These are phyloP conservation scores for Leucoma salicis DNA, from an alignment of 2,888 invertebrate species.

Conservation along the genomic window DNA sequence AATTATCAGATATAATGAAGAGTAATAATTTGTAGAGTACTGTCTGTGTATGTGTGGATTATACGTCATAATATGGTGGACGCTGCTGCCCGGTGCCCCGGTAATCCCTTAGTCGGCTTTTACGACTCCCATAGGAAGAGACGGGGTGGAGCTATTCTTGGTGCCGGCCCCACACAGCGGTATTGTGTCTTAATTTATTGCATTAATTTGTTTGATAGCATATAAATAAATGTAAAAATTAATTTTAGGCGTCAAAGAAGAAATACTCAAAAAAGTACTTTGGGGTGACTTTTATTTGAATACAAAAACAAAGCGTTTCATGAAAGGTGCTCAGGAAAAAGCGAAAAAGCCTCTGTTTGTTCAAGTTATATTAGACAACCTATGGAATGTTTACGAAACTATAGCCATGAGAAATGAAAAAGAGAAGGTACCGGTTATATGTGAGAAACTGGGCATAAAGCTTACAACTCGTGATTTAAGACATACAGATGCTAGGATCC, in stretches of 20 bases:
- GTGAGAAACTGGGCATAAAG: slow-evolving; percentile 89
- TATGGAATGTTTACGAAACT: slow-evolving; percentile 95
- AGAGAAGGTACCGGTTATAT: slow-evolving; percentile 86
- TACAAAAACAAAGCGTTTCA: slow-evolving; percentile 90
- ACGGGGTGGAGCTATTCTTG: too few species aligned
- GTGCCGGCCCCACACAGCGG: too few species aligned
- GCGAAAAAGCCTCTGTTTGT: slow-evolving; percentile 97
- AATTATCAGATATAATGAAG: too few species aligned
- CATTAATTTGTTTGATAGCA: too few species aligned
- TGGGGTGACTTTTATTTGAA: slow-evolving; percentile 98
- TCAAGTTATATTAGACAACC: slow-evolving; percentile 93
- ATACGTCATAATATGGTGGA: too few species aligned
- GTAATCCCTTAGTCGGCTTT: too few species aligned
- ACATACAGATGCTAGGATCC: slow-evolving; percentile 88
- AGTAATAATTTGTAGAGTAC: too few species aligned
- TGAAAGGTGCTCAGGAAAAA: slow-evolving; percentile 94
- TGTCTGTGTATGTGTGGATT: too few species aligned
- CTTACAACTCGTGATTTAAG: slow-evolving; percentile 89
- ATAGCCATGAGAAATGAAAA: slow-evolving; percentile 89
- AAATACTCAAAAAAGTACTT: slow-evolving; percentile 88
- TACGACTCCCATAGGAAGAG: too few species aligned
- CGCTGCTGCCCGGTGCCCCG: too few species aligned
- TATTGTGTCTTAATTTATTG: too few species aligned
- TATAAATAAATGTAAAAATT: too few species aligned
- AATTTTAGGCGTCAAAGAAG: slow-evolving; percentile 85